Percentiles rank a stretch among this genome's conserved stretches.
phyloP scores from a whole-genome alignment of 2,113 vertebrate genomes.

The Trachemys scripta region DNA sequence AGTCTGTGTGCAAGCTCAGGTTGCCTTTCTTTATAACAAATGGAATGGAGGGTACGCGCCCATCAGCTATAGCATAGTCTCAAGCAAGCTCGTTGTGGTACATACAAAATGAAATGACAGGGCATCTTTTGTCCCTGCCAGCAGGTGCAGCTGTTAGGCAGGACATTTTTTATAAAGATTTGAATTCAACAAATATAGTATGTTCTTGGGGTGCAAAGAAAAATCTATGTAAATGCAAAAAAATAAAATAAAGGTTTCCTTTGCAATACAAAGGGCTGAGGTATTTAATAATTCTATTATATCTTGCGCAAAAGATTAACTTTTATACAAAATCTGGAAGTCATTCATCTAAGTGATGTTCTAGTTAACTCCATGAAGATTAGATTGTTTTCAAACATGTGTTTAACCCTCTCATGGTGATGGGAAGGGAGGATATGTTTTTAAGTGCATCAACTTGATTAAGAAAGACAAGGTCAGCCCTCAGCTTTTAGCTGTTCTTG shows the following conservation, averaged over 20 bases:
- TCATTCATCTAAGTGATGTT: background rate
- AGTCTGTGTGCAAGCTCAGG: background rate
- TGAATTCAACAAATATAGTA: constrained; percentile 44
- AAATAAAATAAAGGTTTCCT: background rate
- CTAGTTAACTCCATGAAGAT: background rate
- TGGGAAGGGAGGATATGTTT: background rate
- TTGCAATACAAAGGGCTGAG: background rate
- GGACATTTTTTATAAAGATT: background rate
- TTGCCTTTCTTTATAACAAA: constrained; percentile 21
- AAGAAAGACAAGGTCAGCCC: background rate
- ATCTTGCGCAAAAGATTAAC: constrained; percentile 46
- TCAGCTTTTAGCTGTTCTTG: background rate
- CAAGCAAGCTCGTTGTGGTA: constrained; percentile 17
- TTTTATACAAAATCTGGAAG: constrained; percentile 8
- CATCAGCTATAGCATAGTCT: constrained; percentile 19
- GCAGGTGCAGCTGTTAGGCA: constrained; percentile 69
- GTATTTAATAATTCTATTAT: constrained; percentile 54
- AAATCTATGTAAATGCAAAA: background rate
- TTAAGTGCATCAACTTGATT: background rate
- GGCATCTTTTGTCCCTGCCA: constrained; percentile 68
- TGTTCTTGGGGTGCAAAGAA: constrained; percentile 31
- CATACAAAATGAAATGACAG: constrained; percentile 62
- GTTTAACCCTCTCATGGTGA: background rate
- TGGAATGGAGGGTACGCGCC: background rate
- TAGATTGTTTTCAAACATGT: constrained; percentile 26